Evolutionary conservation across 2,888 invertebrate species (phyloP), one percentile per base, ranked within the genome.

Genomic region (Schrankia costaestrigalis): DNA sequence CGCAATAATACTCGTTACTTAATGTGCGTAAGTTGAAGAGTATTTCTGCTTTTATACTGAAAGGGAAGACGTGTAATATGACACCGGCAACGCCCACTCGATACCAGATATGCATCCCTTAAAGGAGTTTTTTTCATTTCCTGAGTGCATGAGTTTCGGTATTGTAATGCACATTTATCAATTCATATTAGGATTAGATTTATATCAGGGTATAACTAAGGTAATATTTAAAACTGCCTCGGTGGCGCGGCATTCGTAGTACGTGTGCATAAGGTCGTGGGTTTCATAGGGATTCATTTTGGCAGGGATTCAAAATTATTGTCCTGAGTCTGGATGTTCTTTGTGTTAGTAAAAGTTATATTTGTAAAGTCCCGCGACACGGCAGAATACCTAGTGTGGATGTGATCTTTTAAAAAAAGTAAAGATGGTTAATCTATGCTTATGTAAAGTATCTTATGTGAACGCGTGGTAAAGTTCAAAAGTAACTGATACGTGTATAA

Each of bases 91-190:
- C 80, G 68, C 82, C 82, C 76, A 63, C 48, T 56, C 60, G 68
- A 69, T 67, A 71, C 62, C 59, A 57, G 63, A 67, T 67, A 69
- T 56, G 61, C 41, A 63, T 64, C 72, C 66, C 67, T 61, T 54
- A 54, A 66, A 64, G 48, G 48, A 61, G n/a, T n/a, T n/a, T 56
- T 58, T 69, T 78, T 86, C 82, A 85, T 86, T 86, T 87, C 86
- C 86, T 83, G 72, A 85, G 73, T 83, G 78, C 70, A 74, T 66
- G 55, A 46, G 43, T 61, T 56, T 69, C 41, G 36, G 47, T 36
- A 50, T 53, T 65, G 69, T 78, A 75, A 72, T 70, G 72, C 70
- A 72, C 58, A 66, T 68, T 67, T 67, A 61, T 61, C 54, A 56
- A 51, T 54, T 47, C 38, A 46, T 25, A 49, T 48, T 36, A 45